phyloP scores from a whole-genome alignment of 1,140 invertebrate genomes.

The Centruroides vittatus region DNA sequence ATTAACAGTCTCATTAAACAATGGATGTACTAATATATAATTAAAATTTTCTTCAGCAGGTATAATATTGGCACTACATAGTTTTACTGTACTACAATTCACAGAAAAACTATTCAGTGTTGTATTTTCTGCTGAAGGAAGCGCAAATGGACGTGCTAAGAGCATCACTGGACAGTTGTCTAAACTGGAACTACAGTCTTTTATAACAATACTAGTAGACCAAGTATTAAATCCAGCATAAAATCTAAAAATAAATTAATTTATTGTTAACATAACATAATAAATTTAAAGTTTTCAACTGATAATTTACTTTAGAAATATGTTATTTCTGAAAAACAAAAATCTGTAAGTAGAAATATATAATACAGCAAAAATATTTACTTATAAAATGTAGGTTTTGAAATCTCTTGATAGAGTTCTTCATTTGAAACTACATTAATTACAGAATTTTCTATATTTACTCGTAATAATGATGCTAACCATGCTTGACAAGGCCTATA shows the following conservation, averaged over 20 bases:
- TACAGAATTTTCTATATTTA: slow-evolving; percentile 2
- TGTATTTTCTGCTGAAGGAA: not conserved
- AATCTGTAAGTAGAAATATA: too few species aligned
- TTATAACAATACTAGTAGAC: slow-evolving; percentile 11
- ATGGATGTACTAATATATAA: not conserved
- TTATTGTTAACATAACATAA: too few species aligned
- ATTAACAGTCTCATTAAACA: not conserved
- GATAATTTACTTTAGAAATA: too few species aligned
- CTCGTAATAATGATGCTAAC: slow-evolving; percentile 13
- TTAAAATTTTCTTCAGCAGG: not conserved
- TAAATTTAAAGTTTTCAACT: too few species aligned
- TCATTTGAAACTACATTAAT: slow-evolving; percentile 5
- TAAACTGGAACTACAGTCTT: not conserved
- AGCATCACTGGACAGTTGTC: slow-evolving; percentile 4
- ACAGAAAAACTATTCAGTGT: not conserved
- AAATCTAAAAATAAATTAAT: slow-evolving; percentile 27
- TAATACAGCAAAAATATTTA: not conserved
- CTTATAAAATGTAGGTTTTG: slow-evolving; percentile 4
- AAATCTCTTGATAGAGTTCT: slow-evolving; percentile 1
- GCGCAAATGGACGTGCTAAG: not conserved
- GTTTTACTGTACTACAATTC: too few species aligned
- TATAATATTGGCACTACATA: slow-evolving; percentile 22
- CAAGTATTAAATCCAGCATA: slow-evolving; percentile 36
- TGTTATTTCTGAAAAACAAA: too few species aligned
- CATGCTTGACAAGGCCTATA: slow-evolving; percentile 11